Evolutionary conservation across 2,797 vertebrate genomes (phyloP), one percentile per base, ranked within the genome.

Genomic region (Rhyacichthys aspro): DNA sequence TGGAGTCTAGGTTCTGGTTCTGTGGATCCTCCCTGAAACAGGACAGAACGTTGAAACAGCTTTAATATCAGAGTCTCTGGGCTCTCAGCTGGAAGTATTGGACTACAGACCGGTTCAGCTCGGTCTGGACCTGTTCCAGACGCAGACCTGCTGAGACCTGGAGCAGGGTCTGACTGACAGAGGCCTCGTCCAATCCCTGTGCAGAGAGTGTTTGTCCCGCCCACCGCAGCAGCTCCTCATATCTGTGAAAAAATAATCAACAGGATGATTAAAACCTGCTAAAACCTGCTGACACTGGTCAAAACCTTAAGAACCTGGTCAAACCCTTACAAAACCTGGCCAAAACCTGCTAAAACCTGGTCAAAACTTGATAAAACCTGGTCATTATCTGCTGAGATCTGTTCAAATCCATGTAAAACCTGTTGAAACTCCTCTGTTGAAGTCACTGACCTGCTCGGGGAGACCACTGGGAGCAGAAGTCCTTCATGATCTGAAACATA

Each of bases 401-500:
- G 6, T 28, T 11, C 14, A 46, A 18, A 28, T n/a, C 11, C 36
- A 9, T 38, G 1, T 12, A 38, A 38, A 38, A 4, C 5, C 10
- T 38, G 5, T 38, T 89, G 78, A 6, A 74, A 81, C 18, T 81
- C 9, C n/a, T n/a, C n/a, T n/a, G n/a, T n/a, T 14, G 42, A 69
- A 34, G 57, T 53, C 53, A 93, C 95, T 93, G 88, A 97, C 96
- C 93, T 96, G 78, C 88, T 76, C 32, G 88, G 87, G 0, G 95
- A 83, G 62, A 98, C 68, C 34, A 97, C 83, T 5, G 96, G 96
- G 54, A 97, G 79, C 76, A 73, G 15, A 45, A 75, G 6, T 10
- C 77, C 85, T 39, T 73, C 11, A 2, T 81, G 63, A 19, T 76
- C 88, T 89, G 78, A 7, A 74, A 81, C 18, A 82, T 8, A 77